Conservation (phyloP, 2,797 vertebrate species). For the Paguma larvata region DNA sequence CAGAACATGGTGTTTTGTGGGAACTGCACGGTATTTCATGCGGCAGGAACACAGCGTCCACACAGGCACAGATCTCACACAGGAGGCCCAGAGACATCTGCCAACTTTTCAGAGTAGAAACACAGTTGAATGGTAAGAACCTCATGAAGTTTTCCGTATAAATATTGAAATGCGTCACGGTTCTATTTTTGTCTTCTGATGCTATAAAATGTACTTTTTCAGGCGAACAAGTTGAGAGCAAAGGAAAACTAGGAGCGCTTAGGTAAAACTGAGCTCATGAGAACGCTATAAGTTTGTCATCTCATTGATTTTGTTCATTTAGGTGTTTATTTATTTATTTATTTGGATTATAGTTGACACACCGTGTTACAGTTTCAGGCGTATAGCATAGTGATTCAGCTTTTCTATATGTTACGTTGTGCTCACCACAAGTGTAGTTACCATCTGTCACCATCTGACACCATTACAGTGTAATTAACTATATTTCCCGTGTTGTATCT, state of each 20-base stretch:
- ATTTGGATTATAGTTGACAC: background rate
- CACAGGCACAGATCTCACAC: background rate
- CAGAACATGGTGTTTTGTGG: background rate
- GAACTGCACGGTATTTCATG: background rate
- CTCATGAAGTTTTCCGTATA: background rate
- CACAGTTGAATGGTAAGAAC: background rate
- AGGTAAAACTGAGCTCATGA: background rate
- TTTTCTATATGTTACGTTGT: background rate
- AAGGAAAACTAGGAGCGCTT: background rate
- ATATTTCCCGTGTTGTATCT: background rate
- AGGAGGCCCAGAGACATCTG: background rate
- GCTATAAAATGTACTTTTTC: conserved; percentile 5
- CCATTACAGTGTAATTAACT: background rate
- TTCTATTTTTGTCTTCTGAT: background rate
- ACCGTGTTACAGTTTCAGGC: background rate
- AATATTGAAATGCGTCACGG: background rate
- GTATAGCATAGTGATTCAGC: background rate
- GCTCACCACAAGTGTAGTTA: background rate
- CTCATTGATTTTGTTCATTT: background rate
- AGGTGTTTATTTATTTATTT: background rate
- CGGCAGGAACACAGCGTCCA: background rate
- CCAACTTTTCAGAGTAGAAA: background rate
- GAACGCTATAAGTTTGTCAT: background rate
- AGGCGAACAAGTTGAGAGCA: background rate
- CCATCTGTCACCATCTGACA: background rate